These are phyloP conservation scores for Apamea anceps DNA, from an alignment of 2,888 invertebrate species.

Conservation along the genomic window DNA sequence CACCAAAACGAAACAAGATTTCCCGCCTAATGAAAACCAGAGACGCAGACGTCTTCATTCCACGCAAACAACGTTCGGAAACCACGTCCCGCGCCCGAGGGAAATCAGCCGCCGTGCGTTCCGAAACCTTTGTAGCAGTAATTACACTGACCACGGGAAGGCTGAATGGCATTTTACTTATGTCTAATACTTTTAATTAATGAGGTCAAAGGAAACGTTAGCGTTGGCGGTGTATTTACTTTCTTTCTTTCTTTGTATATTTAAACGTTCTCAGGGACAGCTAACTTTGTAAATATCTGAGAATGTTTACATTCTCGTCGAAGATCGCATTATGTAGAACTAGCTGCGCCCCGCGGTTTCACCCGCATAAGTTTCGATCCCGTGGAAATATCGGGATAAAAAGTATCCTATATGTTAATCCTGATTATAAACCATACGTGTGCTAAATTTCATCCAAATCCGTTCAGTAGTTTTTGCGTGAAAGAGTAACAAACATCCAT, in stretches of 20 bases:
- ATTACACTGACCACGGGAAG: constrained; percentile 66
- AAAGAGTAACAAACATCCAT: too few species aligned
- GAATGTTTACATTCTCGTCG: neutral
- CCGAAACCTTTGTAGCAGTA: constrained; percentile 64
- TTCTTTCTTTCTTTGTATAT: constrained; percentile 1
- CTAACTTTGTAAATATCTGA: neutral
- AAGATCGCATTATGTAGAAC: neutral
- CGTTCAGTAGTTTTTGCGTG: too few species aligned
- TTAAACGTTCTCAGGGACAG: neutral
- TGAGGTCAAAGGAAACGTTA: constrained; percentile 29
- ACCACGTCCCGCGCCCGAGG: constrained; percentile 59
- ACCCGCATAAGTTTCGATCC: too few species aligned
- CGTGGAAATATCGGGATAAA: too few species aligned
- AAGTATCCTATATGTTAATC: too few species aligned
- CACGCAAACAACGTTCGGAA: constrained; percentile 61
- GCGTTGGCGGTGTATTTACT: too few species aligned
- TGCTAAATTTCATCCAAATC: too few species aligned
- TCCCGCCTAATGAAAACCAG: constrained; percentile 63
- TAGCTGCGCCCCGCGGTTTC: too few species aligned
- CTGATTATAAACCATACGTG: too few species aligned
- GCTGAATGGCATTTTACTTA: constrained; percentile 61
- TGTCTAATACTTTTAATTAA: constrained; percentile 61
- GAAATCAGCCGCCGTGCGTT: constrained; percentile 65
- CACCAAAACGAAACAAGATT: constrained; percentile 63
- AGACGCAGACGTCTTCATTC: constrained; percentile 66